phyloP scores from a whole-genome alignment of 2,888 invertebrate species.

The Phyllotreta cruciferae region DNA sequence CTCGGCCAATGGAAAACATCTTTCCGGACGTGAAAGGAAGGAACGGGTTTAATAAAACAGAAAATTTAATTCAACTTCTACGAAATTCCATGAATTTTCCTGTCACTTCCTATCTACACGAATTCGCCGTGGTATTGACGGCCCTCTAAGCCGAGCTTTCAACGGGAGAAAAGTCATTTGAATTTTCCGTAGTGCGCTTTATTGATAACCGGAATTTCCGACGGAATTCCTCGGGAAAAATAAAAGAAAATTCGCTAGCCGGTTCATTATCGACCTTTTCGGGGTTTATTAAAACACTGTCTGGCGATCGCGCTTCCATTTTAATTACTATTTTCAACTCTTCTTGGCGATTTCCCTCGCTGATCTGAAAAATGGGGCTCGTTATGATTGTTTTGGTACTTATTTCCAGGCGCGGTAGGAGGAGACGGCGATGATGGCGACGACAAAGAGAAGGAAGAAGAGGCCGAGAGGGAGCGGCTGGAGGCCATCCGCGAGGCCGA shows the following conservation, averaged over 20 bases:
- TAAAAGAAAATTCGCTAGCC: background rate
- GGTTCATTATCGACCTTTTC: background rate
- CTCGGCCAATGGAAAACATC: conserved; percentile 2
- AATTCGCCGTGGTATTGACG: conserved; percentile 27
- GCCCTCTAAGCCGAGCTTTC: conserved; percentile 11
- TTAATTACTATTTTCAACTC: background rate
- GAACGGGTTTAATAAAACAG: conserved; percentile 40
- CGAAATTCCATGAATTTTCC: conserved; percentile 40
- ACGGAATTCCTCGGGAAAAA: background rate
- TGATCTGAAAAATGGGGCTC: background rate
- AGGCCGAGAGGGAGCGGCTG: conserved; percentile 96
- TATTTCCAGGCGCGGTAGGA: conserved; percentile 79
- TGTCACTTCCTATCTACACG: conserved; percentile 40
- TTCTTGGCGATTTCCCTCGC: background rate
- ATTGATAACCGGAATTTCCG: conserved; percentile 3
- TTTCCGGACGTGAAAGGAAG: conserved; percentile 24
- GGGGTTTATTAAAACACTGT: background rate
- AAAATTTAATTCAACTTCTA: conserved; percentile 42
- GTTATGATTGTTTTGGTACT: background rate
- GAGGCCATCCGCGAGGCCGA: conserved; percentile 98
- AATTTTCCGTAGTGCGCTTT: conserved; percentile 10
- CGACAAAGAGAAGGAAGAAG: conserved; percentile 98
- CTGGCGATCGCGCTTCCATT: too few relatives aligned
- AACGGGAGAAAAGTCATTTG: conserved; percentile 11
- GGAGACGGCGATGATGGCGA: conserved; percentile 92